Base-by-base conservation (phyloP, 2,113 vertebrate species). In the Sisor rabdophorus region DNA sequence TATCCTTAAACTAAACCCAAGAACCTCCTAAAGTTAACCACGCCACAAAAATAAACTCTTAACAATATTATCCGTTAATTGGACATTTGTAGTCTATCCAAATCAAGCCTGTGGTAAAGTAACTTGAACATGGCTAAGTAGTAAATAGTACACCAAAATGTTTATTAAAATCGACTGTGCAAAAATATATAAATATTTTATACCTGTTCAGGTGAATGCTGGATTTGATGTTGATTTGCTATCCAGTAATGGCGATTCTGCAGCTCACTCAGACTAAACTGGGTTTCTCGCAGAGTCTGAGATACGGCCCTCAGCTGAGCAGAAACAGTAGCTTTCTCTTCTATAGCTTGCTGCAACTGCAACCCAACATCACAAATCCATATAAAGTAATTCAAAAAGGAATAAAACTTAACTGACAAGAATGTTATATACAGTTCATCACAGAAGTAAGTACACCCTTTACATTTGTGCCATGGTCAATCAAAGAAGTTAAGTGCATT, bases 261-360 rank as follows among this genome's bases (percentile, higher is more conserved):
- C 78, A 93, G 79, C 17, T 92, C 90, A 11, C 68, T 79, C 77
- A 90, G 90, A 70, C 67, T 88, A 20, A 89, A 80, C 81, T 93
- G 94, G 9, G 88, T 91, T 67, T 95, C 95, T 73, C 88, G 90
- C 30, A 96, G 86, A 7, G 90, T 90, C 79, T 94, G 94, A 1
- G 93, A 94, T 1, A 95, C 87, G 0, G 85, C 71, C 77, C 91
- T 92, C 69, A 96, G 61, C 83, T 95, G 94, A 68, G 89, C 84
- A 15, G 91, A 87, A 13, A 94, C 81, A 0, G 88, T 71, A 7
- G 82, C 82, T 64, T 93, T 95, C 87, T 95, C 94, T 83, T 95
- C 91, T 36, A 88, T 69, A 0, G 86, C 84, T 86, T 93, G 93
- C 86, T 93, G 87, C 60, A 92, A 82, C 94, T 95, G 61, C 9